Conservation (phyloP, 1,140 invertebrate species). For the Neodiprion fabricii region DNA sequence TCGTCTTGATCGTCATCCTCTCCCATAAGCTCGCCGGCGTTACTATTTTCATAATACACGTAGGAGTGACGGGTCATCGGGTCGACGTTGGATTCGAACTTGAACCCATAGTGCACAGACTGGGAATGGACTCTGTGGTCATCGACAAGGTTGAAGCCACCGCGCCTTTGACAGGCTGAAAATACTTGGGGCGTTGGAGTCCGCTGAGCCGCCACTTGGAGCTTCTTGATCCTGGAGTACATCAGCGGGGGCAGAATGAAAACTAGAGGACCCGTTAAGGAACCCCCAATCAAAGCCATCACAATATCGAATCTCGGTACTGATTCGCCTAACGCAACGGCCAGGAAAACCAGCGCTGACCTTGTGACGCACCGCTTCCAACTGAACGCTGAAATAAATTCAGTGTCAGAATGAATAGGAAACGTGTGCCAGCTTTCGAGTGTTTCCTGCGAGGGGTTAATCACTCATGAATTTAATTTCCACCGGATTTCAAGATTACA, state of each 20-base stretch:
- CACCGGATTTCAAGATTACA: not conserved
- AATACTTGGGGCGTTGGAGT: constrained; percentile 33
- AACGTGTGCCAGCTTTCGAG: not conserved
- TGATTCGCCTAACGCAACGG: constrained; percentile 80
- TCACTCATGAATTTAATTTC: not conserved
- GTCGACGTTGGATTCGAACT: constrained; percentile 24
- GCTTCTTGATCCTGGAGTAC: constrained; percentile 68
- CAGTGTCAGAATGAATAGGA: constrained; percentile 9
- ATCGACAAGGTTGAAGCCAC: constrained; percentile 30
- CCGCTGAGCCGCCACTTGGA: constrained; percentile 51
- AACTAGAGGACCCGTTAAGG: constrained; percentile 82
- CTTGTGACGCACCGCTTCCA: constrained; percentile 77
- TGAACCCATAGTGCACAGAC: constrained; percentile 40
- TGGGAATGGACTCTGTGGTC: constrained; percentile 50
- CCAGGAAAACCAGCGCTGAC: constrained; percentile 72
- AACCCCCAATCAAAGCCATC: constrained; percentile 85
- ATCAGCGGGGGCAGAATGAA: constrained; percentile 87
- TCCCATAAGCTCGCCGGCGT: constrained; percentile 31
- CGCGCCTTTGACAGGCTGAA: constrained; percentile 38
- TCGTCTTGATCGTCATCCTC: constrained; percentile 23
- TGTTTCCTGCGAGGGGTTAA: not conserved
- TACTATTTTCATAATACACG: constrained; percentile 46
- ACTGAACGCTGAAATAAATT: constrained; percentile 74
- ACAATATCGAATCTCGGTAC: constrained; percentile 90
- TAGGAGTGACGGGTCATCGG: constrained; percentile 40